Percentiles rank a stretch among this genome's conserved stretches.
These are phyloP conservation scores for Beroe ovata DNA, from an alignment of 37 sponge, comb jelly and placozoan species.

Conservation along the genomic window DNA sequence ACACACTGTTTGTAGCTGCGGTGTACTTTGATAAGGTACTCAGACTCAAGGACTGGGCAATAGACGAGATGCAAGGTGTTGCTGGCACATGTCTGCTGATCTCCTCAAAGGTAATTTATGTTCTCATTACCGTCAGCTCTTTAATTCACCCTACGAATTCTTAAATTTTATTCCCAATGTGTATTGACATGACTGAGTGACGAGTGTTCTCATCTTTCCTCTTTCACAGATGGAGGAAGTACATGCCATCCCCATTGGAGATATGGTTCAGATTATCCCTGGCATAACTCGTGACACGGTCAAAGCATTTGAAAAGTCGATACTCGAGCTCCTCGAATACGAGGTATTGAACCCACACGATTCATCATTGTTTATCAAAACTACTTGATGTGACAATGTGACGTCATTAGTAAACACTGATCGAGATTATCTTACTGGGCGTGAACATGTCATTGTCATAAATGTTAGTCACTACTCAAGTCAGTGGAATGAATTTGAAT, in stretches of 20 bases:
- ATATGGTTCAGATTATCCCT: constrained; percentile 16
- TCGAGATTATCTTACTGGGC: neutral
- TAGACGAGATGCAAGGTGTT: constrained; percentile 5
- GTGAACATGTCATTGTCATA: neutral
- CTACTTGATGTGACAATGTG: no score
- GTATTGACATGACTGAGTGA: no score
- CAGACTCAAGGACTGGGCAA: neutral
- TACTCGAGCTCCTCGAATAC: neutral
- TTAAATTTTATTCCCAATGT: no score
- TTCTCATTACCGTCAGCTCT: no score
- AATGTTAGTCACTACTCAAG: no score
- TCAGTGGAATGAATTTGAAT: no score
- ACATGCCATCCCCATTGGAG: neutral
- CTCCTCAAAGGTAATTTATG: neutral
- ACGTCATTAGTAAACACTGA: no score
- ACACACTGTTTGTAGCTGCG: constrained; percentile 36
- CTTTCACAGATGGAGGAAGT: constrained; percentile 67
- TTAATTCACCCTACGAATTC: no score
- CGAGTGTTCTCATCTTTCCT: no score
- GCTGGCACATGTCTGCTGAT: constrained; percentile 39
- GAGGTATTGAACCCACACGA: neutral
- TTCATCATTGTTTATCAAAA: neutral
- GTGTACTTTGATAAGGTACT: constrained; percentile 28
- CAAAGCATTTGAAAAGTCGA: neutral
- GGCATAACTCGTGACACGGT: neutral